phyloP scores from a whole-genome alignment of 2,797 vertebrate species.

The Garrulus glandarius region DNA sequence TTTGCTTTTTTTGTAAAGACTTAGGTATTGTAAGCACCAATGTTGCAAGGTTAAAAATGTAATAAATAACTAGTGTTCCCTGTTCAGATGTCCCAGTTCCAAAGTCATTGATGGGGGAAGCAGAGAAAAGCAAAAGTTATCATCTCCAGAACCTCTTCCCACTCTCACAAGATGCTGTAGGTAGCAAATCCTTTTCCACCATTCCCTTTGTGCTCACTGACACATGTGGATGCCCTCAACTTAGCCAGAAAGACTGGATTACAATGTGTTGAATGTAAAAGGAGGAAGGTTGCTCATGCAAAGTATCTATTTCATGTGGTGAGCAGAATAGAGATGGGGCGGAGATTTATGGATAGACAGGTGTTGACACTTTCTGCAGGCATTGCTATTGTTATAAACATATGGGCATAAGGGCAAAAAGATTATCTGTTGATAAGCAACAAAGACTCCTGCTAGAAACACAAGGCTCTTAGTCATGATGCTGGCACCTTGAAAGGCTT shows the following conservation, averaged over 20 bases:
- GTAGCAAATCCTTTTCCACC: neutral
- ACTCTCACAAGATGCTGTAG: neutral
- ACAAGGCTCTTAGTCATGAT: neutral
- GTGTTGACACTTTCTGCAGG: conserved; percentile 9
- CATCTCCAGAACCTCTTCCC: neutral
- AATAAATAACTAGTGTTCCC: neutral
- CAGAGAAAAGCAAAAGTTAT: neutral
- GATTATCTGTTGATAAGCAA: neutral
- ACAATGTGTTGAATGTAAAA: neutral
- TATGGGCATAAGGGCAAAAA: neutral
- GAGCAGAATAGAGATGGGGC: neutral
- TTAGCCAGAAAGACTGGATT: conserved; percentile 46
- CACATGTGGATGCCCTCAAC: neutral
- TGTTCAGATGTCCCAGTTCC: neutral
- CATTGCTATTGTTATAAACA: conserved; percentile 6
- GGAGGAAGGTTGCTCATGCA: neutral
- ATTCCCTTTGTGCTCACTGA: neutral
- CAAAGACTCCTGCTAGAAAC: neutral
- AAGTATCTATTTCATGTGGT: conserved; percentile 7
- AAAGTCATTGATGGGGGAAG: neutral
- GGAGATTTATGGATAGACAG: neutral
- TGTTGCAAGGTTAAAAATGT: neutral
- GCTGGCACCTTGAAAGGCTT: neutral
- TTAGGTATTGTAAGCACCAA: neutral
- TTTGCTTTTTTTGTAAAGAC: neutral